phyloP scores from a whole-genome alignment of 2,888 invertebrate species.

The Nycteola revayana region DNA sequence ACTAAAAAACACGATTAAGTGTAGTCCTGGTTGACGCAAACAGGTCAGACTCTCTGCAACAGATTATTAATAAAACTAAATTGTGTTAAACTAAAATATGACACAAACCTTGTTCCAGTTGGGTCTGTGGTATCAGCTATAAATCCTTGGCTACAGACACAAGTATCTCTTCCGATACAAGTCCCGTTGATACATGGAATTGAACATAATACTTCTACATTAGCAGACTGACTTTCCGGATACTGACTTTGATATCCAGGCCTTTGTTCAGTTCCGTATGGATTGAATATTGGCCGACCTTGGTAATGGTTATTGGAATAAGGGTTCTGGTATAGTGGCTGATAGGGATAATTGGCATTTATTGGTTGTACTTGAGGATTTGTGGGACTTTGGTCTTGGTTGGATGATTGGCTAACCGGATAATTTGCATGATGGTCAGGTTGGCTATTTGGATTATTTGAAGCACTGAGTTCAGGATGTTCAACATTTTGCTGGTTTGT shows the following conservation, averaged over 20 bases:
- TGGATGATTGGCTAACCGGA: constrained; percentile 12
- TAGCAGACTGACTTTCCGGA: constrained; percentile 23
- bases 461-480: constrained; percentile 9
- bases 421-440: constrained; percentile 17
- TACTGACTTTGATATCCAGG: constrained; percentile 19
- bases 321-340: constrained; percentile 1
- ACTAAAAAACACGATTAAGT: too few relatives aligned
- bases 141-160: constrained; percentile 82
- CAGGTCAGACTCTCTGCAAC: too few relatives aligned
- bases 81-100: too few relatives aligned
- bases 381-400: neutral
- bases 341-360: neutral
- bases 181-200: constrained; percentile 86
- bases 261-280: constrained; percentile 6
- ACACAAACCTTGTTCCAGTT: constrained; percentile 46
- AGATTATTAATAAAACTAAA: too few relatives aligned
- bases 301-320: constrained; percentile 1
- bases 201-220: constrained; percentile 64
- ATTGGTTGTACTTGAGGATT: neutral
- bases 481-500: constrained; percentile 7
- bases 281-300: constrained; percentile 1
- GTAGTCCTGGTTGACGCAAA: too few relatives aligned
- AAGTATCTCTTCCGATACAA: constrained; percentile 78
- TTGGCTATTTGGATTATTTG: constrained; percentile 17
- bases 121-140: constrained; percentile 57